Conservation (phyloP, 2,888 invertebrate species). For the Lasiommata megera region DNA sequence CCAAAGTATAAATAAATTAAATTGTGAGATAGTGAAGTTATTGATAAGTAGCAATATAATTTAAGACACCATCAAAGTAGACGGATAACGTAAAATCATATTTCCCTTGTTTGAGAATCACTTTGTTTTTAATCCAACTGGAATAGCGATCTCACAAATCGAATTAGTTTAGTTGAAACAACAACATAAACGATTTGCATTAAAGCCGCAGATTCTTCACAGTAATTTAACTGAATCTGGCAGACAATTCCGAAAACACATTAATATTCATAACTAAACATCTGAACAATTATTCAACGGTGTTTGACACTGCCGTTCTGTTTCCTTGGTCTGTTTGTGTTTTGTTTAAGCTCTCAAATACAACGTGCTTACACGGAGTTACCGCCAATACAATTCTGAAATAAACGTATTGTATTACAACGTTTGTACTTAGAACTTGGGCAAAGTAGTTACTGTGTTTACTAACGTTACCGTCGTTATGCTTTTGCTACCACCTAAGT, state of each 20-base stretch:
- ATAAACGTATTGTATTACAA: slow-evolving; percentile 63
- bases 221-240: slow-evolving; percentile 30
- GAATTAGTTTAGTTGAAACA: not conserved
- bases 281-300: slow-evolving; percentile 54
- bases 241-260: slow-evolving; percentile 37
- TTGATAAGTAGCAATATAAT: too few species aligned
- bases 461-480: slow-evolving; percentile 20
- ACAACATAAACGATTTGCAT: slow-evolving; percentile 8
- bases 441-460: slow-evolving; percentile 46
- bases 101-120: not conserved
- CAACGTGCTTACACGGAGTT: slow-evolving; percentile 52
- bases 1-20: too few species aligned
- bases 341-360: slow-evolving; percentile 54
- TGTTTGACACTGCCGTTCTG: slow-evolving; percentile 43
- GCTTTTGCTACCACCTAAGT: slow-evolving; percentile 16
- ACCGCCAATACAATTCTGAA: slow-evolving; percentile 53
- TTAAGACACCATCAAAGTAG: too few species aligned
- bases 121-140: not conserved
- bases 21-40: too few species aligned
- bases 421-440: slow-evolving; percentile 48
- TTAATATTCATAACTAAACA: slow-evolving; percentile 62
- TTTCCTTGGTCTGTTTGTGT: slow-evolving; percentile 43
- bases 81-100: too few species aligned
- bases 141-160: not conserved
- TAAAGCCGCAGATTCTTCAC: slow-evolving; percentile 9